Evolutionary conservation across 2,888 invertebrate genomes (phyloP).

Genomic region (Xanthia togata): DNA sequence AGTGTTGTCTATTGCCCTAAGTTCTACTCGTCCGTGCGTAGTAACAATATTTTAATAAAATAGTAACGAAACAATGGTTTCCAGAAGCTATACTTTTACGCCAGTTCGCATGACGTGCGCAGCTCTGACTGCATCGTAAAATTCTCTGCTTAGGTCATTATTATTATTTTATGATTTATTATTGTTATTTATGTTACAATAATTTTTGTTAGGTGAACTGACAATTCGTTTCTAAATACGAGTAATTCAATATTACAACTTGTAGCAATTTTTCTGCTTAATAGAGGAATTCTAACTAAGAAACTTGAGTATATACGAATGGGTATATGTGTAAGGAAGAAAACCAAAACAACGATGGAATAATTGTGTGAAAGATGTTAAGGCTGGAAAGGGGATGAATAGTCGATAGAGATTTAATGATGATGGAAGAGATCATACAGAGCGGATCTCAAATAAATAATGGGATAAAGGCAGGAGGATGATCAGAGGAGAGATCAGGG

Average conservation of each 20-base stretch:
- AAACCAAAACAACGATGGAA: not conserved
- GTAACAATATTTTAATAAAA: conserved; percentile 40
- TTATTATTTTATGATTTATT: conserved; percentile 29
- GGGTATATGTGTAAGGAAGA: not conserved
- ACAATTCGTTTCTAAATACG: not conserved
- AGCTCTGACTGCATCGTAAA: conserved; percentile 60
- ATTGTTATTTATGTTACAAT: not conserved
- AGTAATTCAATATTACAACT: not conserved
- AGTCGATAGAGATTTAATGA: not conserved
- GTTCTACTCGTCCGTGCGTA: not conserved
- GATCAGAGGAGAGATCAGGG: not conserved
- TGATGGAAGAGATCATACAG: not conserved
- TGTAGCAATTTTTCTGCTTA: not conserved
- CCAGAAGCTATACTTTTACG: conserved; percentile 38
- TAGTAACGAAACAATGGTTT: conserved; percentile 42
- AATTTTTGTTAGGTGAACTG: not conserved
- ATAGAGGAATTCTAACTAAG: not conserved
- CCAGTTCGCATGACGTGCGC: conserved; percentile 45
- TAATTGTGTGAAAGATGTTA: not conserved
- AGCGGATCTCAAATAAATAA: not conserved
- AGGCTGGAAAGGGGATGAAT: not conserved
- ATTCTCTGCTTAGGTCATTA: conserved; percentile 30
- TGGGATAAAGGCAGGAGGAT: not conserved
- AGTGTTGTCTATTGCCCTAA: not conserved
- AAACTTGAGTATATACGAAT: not conserved